Percentiles rank a stretch among this genome's conserved stretches.
Conservation (phyloP, 2,113 vertebrate genomes). For the Nothocercus julius region DNA sequence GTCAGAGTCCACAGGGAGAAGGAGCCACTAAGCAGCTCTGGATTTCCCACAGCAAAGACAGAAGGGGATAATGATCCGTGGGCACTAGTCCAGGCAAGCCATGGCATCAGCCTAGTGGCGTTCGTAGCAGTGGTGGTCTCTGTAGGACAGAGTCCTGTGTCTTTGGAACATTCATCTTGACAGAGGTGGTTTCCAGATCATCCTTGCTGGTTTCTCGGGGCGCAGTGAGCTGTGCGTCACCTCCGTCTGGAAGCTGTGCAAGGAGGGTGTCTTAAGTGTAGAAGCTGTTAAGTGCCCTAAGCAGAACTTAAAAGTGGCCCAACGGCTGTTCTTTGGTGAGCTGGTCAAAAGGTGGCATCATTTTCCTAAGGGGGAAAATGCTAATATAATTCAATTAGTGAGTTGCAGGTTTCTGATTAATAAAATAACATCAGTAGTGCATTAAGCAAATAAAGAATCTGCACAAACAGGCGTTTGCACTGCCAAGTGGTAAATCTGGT, state of each 20-base stretch:
- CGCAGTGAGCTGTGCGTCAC: accelerated
- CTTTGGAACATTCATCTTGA: neutral
- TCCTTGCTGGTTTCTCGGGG: neutral
- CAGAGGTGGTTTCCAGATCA: neutral
- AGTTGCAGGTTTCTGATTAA: neutral
- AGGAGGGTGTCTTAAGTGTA: neutral
- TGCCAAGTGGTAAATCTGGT: neutral
- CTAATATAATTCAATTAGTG: neutral
- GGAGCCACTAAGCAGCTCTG: neutral
- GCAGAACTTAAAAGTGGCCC: neutral
- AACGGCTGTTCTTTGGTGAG: neutral
- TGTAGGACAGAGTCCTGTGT: neutral
- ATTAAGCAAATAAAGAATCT: neutral
- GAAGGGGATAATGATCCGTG: neutral
- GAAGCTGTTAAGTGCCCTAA: neutral
- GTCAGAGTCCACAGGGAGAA: neutral
- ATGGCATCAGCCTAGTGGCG: neutral
- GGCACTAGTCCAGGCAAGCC: neutral
- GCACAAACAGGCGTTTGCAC: neutral
- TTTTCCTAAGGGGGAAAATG: neutral
- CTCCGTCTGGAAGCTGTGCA: neutral
- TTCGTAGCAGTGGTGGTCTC: neutral
- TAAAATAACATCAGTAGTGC: neutral
- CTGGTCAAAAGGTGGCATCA: neutral
- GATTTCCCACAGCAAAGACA: neutral